These are phyloP conservation scores for Anorthoa munda DNA, from an alignment of 2,888 invertebrate genomes.

Conservation along the genomic window DNA sequence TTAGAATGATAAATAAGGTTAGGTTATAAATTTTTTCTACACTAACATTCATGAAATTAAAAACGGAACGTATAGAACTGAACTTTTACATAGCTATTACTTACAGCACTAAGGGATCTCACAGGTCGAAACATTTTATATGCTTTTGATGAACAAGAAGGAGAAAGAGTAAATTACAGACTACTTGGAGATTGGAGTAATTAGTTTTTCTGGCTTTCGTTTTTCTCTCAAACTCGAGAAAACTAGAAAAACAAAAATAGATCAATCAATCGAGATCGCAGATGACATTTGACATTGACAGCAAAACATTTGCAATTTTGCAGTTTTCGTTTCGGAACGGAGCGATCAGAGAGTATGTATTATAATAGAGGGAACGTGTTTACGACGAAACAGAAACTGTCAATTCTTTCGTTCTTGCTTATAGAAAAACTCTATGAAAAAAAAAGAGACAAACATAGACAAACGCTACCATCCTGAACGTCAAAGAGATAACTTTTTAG, in stretches of 20 bases:
- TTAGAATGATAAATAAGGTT: neutral
- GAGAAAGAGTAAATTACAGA: neutral
- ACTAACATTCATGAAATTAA: neutral
- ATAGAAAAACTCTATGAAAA: too few relatives aligned
- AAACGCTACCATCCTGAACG: too few relatives aligned
- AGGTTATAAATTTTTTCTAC: neutral
- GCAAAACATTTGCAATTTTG: neutral
- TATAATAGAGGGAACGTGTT: too few relatives aligned
- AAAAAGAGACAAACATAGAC: too few relatives aligned
- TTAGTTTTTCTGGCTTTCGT: neutral
- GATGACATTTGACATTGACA: constrained; percentile 7
- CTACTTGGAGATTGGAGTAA: too few relatives aligned
- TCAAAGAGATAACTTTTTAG: too few relatives aligned
- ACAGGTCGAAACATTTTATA: constrained; percentile 60
- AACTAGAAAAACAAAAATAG: constrained; percentile 31
- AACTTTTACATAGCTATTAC: constrained; percentile 21
- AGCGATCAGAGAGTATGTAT: too few relatives aligned
- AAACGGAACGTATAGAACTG: neutral
- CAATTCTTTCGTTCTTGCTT: too few relatives aligned
- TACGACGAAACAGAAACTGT: too few relatives aligned
- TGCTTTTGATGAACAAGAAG: neutral
- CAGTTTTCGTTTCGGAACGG: too few relatives aligned
- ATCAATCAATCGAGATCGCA: neutral
- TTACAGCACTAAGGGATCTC: constrained; percentile 52
- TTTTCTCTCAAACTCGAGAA: constrained; percentile 3